A percentile compares a stretch with the other conserved stretches of the same genome.
These are phyloP conservation scores for Amyelois transitella DNA, from an alignment of 1,140 invertebrate genomes.

Conservation along the genomic window DNA sequence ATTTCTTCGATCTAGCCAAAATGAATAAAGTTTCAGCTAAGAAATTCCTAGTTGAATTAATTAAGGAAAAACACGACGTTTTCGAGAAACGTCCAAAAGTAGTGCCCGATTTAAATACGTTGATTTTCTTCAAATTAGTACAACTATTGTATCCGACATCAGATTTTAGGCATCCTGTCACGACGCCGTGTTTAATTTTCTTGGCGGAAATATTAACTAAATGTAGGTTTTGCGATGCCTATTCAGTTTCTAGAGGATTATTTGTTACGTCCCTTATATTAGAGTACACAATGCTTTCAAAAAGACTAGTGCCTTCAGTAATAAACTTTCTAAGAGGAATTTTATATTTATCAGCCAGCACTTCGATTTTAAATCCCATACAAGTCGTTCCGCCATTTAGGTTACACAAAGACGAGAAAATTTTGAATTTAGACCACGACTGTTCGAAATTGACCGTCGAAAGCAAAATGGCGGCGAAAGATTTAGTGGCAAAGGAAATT, in stretches of 20 bases:
- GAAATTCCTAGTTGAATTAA: slow-evolving; percentile 78
- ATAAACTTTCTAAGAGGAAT: slow-evolving; percentile 85
- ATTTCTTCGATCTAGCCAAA: slow-evolving; percentile 84
- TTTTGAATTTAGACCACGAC: slow-evolving; percentile 75
- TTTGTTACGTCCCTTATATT: slow-evolving; percentile 83
- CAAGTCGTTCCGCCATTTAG: slow-evolving; percentile 81
- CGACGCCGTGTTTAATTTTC: slow-evolving; percentile 88
- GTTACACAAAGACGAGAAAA: slow-evolving; percentile 65
- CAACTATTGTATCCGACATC: slow-evolving; percentile 89
- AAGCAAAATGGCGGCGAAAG: slow-evolving; percentile 45
- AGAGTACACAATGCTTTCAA: slow-evolving; percentile 88
- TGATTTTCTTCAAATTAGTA: slow-evolving; percentile 87
- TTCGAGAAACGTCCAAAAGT: slow-evolving; percentile 78
- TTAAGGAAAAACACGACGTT: slow-evolving; percentile 83
- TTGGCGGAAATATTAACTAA: slow-evolving; percentile 85
- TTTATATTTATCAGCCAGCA: slow-evolving; percentile 78
- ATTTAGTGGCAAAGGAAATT: slow-evolving; percentile 73
- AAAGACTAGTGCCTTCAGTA: slow-evolving; percentile 85
- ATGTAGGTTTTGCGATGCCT: slow-evolving; percentile 76
- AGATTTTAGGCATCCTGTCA: slow-evolving; percentile 90
- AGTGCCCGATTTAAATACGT: slow-evolving; percentile 82
- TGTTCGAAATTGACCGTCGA: slow-evolving; percentile 53
- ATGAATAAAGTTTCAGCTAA: slow-evolving; percentile 80
- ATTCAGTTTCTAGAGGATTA: slow-evolving; percentile 85
- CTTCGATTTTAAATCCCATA: slow-evolving; percentile 69